These are phyloP conservation scores for Vulpes vulpes DNA, from an alignment of 2,113 vertebrate genomes.

Conservation along the genomic window DNA sequence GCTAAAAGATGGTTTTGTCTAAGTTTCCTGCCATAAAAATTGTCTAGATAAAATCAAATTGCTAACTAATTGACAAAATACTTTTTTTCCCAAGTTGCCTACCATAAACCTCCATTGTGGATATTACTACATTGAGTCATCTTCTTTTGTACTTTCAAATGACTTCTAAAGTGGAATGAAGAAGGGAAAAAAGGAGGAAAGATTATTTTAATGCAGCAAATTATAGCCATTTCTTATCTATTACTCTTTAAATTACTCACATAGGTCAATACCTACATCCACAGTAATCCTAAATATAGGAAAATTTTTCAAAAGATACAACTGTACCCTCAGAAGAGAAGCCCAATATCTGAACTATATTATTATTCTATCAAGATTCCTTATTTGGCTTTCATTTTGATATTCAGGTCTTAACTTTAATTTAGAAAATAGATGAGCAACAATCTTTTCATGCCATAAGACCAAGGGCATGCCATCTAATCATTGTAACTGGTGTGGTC, in stretches of 20 bases:
- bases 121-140: background rate
- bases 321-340: background rate
- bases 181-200: background rate
- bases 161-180: constrained; percentile 8
- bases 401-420: constrained; percentile 59
- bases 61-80: constrained; percentile 1
- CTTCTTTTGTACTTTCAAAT: constrained; percentile 38
- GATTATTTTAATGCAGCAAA: background rate
- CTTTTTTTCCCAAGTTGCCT: background rate
- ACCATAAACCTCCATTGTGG: background rate
- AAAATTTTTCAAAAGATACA: constrained; percentile 22
- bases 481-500: background rate
- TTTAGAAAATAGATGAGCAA: constrained; percentile 64
- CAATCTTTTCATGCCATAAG: background rate
- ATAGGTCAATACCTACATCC: background rate
- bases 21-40: background rate
- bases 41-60: constrained; percentile 33
- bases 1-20: background rate
- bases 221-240: background rate
- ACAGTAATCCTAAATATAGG: background rate
- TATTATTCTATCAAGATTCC: background rate
- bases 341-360: background rate
- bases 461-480: constrained; percentile 31
- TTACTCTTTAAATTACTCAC: constrained; percentile 35
- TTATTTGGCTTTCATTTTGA: constrained; percentile 26